Evolutionary conservation across 2,113 vertebrate species (phyloP).

Genomic region (Euleptes europaea): DNA sequence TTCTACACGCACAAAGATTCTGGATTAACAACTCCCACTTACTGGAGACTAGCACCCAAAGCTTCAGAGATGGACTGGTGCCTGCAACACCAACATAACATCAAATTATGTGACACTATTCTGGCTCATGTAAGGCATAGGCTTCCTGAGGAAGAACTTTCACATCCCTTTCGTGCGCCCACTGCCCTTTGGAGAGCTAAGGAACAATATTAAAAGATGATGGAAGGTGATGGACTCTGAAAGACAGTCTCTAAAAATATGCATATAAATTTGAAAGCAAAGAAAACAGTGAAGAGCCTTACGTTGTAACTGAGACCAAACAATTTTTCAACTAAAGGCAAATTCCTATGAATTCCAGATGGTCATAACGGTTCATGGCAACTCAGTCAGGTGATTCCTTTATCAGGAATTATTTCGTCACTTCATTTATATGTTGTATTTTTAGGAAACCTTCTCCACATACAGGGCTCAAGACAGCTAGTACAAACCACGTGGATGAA

Average conservation of each 20-base stretch:
- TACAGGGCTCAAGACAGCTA: no score
- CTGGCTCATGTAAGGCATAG: neutral
- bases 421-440: no score
- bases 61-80: neutral
- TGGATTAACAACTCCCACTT: constrained; percentile 31
- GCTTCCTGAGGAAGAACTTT: neutral
- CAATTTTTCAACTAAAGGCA: neutral
- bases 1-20: neutral
- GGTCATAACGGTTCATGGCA: neutral
- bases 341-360: neutral
- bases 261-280: neutral
- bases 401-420: neutral
- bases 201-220: neutral
- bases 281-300: no score
- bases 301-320: neutral
- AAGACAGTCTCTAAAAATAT: neutral
- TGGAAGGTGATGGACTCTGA: neutral
- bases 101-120: neutral
- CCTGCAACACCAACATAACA: constrained; percentile 25
- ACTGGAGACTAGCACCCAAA: neutral
- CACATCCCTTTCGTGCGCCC: neutral
- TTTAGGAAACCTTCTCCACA: no score
- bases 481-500: neutral
- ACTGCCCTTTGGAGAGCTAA: neutral
- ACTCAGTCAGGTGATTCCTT: neutral